Conservation (phyloP, 1,140 invertebrate species). For the Drosophila subobscura region DNA sequence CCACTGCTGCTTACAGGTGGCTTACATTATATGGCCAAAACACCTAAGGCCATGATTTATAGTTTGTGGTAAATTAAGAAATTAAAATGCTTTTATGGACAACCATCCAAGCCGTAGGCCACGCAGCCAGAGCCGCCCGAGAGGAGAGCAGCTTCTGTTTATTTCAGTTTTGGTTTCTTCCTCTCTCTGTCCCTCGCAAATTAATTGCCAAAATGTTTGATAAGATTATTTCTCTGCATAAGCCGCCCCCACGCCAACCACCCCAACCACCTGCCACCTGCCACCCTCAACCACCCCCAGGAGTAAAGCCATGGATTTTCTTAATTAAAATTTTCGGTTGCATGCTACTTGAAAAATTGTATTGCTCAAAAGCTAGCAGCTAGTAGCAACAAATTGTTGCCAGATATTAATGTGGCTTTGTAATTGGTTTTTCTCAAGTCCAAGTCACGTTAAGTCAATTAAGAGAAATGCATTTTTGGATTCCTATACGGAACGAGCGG, state of each 20-base stretch:
- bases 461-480: slow-evolving; percentile 75
- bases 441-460: slow-evolving; percentile 80
- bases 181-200: slow-evolving; percentile 36
- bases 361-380: slow-evolving; percentile 51
- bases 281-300: slow-evolving; percentile 24
- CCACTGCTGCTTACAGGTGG: slow-evolving; percentile 44
- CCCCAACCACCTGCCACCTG: slow-evolving; percentile 15
- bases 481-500: background rate
- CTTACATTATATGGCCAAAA: slow-evolving; percentile 77
- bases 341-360: slow-evolving; percentile 48
- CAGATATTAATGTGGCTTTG: slow-evolving; percentile 79
- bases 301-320: slow-evolving; percentile 45
- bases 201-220: slow-evolving; percentile 78
- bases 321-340: slow-evolving; percentile 70
- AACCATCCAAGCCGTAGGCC: slow-evolving; percentile 9
- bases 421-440: slow-evolving; percentile 79
- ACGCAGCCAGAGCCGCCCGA: background rate
- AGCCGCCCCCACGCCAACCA: slow-evolving; percentile 14
- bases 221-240: slow-evolving; percentile 65
- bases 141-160: slow-evolving; percentile 33
- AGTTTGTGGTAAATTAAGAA: slow-evolving; percentile 78
- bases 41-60: slow-evolving; percentile 76
- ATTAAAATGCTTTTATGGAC: slow-evolving; percentile 80
- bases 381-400: slow-evolving; percentile 56
- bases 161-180: slow-evolving; percentile 6